Base-by-base conservation (phyloP, 2,888 invertebrate species). In the Suillia variegata region DNA sequence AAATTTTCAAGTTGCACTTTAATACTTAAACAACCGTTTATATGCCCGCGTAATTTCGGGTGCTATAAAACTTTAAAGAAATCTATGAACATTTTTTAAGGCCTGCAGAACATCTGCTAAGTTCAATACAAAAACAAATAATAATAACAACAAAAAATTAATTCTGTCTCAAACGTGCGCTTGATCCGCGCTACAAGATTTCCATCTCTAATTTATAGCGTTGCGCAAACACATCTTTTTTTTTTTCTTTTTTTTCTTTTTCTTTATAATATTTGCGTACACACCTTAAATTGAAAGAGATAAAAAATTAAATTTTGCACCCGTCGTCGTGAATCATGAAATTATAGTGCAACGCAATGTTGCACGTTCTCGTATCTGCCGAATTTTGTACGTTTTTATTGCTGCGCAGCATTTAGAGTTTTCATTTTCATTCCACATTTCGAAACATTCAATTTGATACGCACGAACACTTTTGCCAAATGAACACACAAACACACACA, bases 391-490 rank as follows among this genome's bases (percentile, higher is more conserved):
- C 22, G 53, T 34, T 45, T 42, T 42, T 34, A 8, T 18, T 33
- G 47, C 12, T 12, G 20, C 48, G 55, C 47, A 22, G 59, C 52
- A 33, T 26, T 54, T 52, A 38, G 47, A 22, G 31, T 56, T 48
- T 31, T 50, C 50, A 55, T 31, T 55, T 54, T 48, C 49, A n/a
- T n/a, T n/a, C n/a, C n/a, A n/a, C 48, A 62, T 38, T 49, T 54
- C 18, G 49, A 60, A 61, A 55, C 38, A 59, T 62, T 63, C 62
- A 61, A 66, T 68, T 65, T 62, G 66, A 61, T 64, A 63, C 66
- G 65, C 67, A 68, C 66, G 67, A 68, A 66, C 62, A 60, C 61
- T 49, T n/a, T 45, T 45, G 45, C 45, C 45, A 45, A 45, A 18
- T 45, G 20, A 17, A 45, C 18, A 26, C 51, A 50, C 33, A 38